These are phyloP conservation scores for Pachypsylla venusta DNA, from an alignment of 1,140 invertebrate genomes.

Conservation along the genomic window DNA sequence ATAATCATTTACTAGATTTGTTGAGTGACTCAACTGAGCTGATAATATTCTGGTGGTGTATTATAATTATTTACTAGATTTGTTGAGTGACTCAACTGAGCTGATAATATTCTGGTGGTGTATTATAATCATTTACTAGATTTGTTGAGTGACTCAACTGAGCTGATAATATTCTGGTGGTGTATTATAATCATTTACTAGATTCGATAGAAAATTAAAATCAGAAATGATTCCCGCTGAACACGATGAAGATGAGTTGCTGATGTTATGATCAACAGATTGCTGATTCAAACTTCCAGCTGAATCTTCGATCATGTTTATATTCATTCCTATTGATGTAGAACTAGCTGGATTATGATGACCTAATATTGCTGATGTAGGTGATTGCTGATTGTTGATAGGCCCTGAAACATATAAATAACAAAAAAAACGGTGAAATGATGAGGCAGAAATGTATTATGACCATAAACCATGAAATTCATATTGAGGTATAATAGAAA, in stretches of 20 bases:
- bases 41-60: too few relatives aligned
- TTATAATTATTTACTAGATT: too few relatives aligned
- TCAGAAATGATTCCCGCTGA: slow-evolving; percentile 39
- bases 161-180: slow-evolving; percentile 82
- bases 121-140: slow-evolving; percentile 69
- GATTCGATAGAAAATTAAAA: slow-evolving; percentile 78
- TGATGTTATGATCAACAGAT: slow-evolving; percentile 51
- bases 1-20: slow-evolving; percentile 77
- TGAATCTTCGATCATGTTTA: slow-evolving; percentile 16
- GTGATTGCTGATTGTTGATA: too few relatives aligned
- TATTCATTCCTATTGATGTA: slow-evolving; percentile 33
- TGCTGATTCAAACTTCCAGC: slow-evolving; percentile 10
- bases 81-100: slow-evolving; percentile 48
- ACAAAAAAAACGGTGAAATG: too few relatives aligned
- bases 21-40: too few relatives aligned
- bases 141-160: slow-evolving; percentile 52
- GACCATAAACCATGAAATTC: too few relatives aligned
- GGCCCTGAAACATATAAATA: too few relatives aligned
- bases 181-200: slow-evolving; percentile 70
- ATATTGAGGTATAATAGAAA: too few relatives aligned
- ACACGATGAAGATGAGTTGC: slow-evolving; percentile 42
- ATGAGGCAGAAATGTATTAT: too few relatives aligned
- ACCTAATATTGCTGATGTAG: too few relatives aligned
- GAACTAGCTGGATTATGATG: background rate
- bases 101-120: slow-evolving; percentile 78